Conservation (phyloP, 2,113 vertebrate genomes). For the Microcebus tavaratra region DNA sequence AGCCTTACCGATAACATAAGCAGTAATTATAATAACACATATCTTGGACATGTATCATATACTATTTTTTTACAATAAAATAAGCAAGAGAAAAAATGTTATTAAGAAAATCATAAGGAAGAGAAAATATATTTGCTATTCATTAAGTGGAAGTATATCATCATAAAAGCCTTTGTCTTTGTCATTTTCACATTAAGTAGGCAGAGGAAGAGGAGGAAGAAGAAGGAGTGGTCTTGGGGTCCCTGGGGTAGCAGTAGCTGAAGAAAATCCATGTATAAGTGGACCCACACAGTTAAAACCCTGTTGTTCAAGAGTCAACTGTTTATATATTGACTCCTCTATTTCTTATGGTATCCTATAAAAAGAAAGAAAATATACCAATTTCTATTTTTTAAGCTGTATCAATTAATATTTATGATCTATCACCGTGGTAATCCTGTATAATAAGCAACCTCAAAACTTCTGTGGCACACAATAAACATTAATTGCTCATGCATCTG, state of each 20-base stretch:
- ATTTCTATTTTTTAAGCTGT: background rate
- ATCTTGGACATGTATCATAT: background rate
- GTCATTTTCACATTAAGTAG: background rate
- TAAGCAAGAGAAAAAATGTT: background rate
- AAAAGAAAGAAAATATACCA: background rate
- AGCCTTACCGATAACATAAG: background rate
- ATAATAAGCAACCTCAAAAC: background rate
- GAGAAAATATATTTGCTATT: background rate
- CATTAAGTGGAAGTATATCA: background rate
- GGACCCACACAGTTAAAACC: background rate
- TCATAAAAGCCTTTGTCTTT: background rate
- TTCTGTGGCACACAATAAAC: background rate
- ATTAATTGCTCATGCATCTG: background rate
- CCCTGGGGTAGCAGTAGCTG: background rate
- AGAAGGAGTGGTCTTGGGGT: background rate
- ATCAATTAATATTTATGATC: background rate
- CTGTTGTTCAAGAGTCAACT: background rate
- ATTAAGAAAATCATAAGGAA: background rate
- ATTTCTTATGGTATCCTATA: background rate
- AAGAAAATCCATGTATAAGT: background rate
- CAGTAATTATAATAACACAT: background rate
- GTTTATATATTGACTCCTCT: background rate
- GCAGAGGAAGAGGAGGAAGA: background rate
- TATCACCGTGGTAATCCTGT: background rate
- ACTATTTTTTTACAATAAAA: background rate